Base-by-base conservation (phyloP, 2,888 invertebrate genomes). In the Masnerella sp. region DNA sequence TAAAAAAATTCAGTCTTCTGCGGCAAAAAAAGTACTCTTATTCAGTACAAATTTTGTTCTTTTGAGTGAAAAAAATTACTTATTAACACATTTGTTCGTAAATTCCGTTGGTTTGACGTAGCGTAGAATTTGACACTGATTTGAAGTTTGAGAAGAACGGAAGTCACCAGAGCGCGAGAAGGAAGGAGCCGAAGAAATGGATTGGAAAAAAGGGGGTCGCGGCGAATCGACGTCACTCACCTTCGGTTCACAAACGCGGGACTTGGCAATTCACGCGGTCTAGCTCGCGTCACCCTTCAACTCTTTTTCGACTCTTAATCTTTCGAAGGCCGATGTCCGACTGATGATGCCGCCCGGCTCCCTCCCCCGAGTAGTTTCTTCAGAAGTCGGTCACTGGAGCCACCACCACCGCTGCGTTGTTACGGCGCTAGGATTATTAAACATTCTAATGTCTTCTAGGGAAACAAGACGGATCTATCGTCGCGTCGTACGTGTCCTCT, bases 321-420 rank as follows among this genome's bases (percentile, higher is more conserved):
- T 86, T 84, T 81, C 85, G 84, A 80, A 84, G 86, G 84, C 85
- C 85, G 85, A 86, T 86, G 85, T 83, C 83, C 83, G 84, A 86
- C 86, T 86, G 85, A 85, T 85, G 84, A 85, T 84, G 82, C 84
- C 84, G 81, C 84, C 82, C 81, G 82, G 83, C 82, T 84, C 81
- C 77, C 77, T 76, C 76, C 82, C 82, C 83, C 83, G 82, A 81
- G 76, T 81, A 80, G 79, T 80, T 80, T 79, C 82, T 82, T 81
- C 75, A 81, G 83, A 85, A 85, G 85, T 85, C 85, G 85, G 85
- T 85, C 85, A 84, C 72, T 65, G 49, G 47, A 59, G 71, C 81
- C 81, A 83, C 84, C 83, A 81, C 82, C 84, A 80, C 81, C 77
- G 77, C 77, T 68, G 56, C 78, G 65, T 51, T 65, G 69, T 70